A percentile compares a stretch with the other conserved stretches of the same genome.
These are phyloP conservation scores for Sarotherodon lohbergeri DNA, from an alignment of 2,113 vertebrate species.

Conservation along the genomic window DNA sequence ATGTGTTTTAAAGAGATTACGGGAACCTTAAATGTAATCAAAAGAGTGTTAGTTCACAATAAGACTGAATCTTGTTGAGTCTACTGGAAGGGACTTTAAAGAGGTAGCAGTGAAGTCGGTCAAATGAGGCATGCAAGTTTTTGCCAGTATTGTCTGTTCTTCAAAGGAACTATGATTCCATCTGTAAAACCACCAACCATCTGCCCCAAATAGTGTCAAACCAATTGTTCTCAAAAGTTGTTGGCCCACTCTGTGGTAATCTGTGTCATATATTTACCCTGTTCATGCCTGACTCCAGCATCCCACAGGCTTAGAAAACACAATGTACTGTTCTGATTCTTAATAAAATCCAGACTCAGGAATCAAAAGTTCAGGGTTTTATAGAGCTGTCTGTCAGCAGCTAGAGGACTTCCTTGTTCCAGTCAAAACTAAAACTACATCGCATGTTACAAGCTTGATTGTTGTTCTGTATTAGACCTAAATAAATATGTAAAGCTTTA, in stretches of 20 bases:
- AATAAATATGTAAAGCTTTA: neutral
- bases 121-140: neutral
- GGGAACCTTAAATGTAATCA: neutral
- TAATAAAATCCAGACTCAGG: neutral
- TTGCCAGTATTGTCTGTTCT: neutral
- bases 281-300: neutral
- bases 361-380: neutral
- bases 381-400: neutral
- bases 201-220: slow-evolving; percentile 22
- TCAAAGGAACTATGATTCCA: neutral
- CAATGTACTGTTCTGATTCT: neutral
- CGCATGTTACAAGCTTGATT: neutral
- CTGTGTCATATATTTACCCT: neutral
- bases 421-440: neutral
- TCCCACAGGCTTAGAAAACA: neutral
- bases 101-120: neutral
- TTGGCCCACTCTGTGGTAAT: neutral
- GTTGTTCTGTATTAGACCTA: neutral
- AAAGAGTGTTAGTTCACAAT: neutral
- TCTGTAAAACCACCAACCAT: neutral
- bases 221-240: neutral
- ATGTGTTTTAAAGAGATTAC: neutral
- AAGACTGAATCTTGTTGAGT: neutral
- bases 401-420: neutral
- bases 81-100: neutral